These are phyloP conservation scores for Sabatieria punctata DNA, from an alignment of 2,888 invertebrate species.

Conservation along the genomic window DNA sequence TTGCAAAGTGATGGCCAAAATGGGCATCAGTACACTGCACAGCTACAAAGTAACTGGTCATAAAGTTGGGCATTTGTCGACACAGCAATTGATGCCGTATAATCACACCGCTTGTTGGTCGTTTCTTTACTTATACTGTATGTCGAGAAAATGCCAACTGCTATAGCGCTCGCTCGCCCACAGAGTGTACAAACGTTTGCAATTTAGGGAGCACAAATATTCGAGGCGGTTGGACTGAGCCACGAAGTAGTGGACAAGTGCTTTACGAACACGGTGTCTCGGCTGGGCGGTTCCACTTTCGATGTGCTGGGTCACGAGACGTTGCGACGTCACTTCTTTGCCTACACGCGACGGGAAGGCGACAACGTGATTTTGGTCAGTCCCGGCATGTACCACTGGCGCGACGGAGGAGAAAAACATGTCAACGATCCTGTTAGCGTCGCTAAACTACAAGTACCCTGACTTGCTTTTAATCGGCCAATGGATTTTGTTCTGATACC, in stretches of 20 bases:
- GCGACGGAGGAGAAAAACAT: slow-evolving; percentile 73
- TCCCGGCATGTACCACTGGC: slow-evolving; percentile 90
- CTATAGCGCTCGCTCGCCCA: neutral
- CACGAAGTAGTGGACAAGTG: slow-evolving; percentile 83
- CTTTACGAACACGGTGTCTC: slow-evolving; percentile 58
- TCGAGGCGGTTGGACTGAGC: slow-evolving; percentile 87
- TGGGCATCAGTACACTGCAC: slow-evolving; percentile 96
- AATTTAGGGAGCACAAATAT: slow-evolving; percentile 77
- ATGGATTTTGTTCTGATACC: slow-evolving; percentile 6
- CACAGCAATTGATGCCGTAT: too few relatives aligned
- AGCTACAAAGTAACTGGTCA: slow-evolving; percentile 60
- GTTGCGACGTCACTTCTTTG: slow-evolving; percentile 15
- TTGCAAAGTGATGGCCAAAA: slow-evolving; percentile 92
- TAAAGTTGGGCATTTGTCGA: too few relatives aligned
- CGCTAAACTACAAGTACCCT: slow-evolving; percentile 50
- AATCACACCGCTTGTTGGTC: neutral
- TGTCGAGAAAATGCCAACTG: neutral
- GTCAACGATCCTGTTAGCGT: slow-evolving; percentile 80
- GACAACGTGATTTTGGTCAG: slow-evolving; percentile 62
- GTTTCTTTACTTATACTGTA: neutral
- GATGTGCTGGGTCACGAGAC: slow-evolving; percentile 64
- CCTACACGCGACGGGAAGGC: slow-evolving; percentile 24
- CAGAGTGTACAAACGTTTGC: neutral
- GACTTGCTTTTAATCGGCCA: neutral
- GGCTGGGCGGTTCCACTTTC: slow-evolving; percentile 73